Evolutionary conservation across 2,888 invertebrate genomes (phyloP), one percentile per base, ranked within the genome.

Genomic region (Mesochorus sp.): DNA sequence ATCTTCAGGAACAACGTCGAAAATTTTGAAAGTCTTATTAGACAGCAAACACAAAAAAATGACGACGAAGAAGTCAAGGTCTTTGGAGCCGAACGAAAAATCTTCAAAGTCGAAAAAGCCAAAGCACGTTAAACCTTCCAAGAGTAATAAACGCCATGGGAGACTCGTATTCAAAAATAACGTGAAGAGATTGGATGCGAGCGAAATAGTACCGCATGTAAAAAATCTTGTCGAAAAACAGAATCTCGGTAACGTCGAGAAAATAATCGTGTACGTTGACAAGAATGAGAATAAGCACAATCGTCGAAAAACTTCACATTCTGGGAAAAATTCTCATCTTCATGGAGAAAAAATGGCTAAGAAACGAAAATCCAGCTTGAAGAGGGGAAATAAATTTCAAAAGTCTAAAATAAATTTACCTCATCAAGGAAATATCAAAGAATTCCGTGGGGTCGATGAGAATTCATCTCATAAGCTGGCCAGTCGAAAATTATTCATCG

Each of bases 251-350:
- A 80, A 74, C 47, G 71, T 85, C 1, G 83, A 84, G 34, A 84
- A 81, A 70, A 83, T 85, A 34, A 81, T 84, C 47, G 82, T 85
- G 39, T 85, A 84, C 44, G 81, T 83, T 0, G 82, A 84, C 26
- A 83, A 82, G 37, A 79, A 80, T 31, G 73, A 83, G 44, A 57
- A 66, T 17, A 79, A 77, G 42, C 51, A 51, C 19, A 19, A 68
- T 14, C 37, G n/a, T 6, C 61, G 24, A 5, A 3, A 19, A 1
- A 17, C 10, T 37, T 10, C 37, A 6, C 55, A 14, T 24, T 37
- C 67, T 12, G 3, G n/a, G 12, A 21, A n/a, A 42, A 31, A 44
- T 49, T 37, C 19, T 62, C 12, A 39, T 53, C 10, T 10, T 6
- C 21, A 19, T 10, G 51, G n/a, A n/a, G 64, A 26, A 59, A 76